Conservation (phyloP, 2,888 invertebrate species). For the Autographa gamma region DNA sequence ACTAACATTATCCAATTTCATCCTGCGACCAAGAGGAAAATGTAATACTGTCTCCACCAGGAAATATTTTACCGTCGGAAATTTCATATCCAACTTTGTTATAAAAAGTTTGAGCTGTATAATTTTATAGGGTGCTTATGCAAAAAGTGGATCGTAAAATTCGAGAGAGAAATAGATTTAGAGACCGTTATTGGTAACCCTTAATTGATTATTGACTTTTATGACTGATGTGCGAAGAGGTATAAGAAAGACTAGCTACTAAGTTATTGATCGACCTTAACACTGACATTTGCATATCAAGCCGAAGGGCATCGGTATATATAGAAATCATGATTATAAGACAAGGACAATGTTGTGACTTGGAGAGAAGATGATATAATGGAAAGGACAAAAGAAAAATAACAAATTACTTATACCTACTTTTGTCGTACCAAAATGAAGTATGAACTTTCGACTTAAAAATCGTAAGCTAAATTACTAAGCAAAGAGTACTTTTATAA, state of each 20-base stretch:
- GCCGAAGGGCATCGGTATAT: slow-evolving; percentile 45
- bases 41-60: slow-evolving; percentile 19
- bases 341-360: neutral
- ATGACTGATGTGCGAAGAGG: neutral
- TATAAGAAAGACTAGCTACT: slow-evolving; percentile 17
- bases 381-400: neutral
- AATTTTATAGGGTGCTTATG: slow-evolving; percentile 36
- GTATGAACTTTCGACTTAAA: too few relatives aligned
- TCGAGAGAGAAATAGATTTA: slow-evolving; percentile 20
- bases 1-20: slow-evolving; percentile 36
- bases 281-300: slow-evolving; percentile 64
- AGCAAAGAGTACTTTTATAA: neutral
- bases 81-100: slow-evolving; percentile 35
- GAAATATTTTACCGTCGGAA: slow-evolving; percentile 37
- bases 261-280: slow-evolving; percentile 63
- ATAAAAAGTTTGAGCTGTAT: slow-evolving; percentile 33
- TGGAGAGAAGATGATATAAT: neutral
- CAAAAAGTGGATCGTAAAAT: slow-evolving; percentile 32
- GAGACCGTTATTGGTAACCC: slow-evolving; percentile 6
- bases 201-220: slow-evolving; percentile 18
- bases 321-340: slow-evolving; percentile 27
- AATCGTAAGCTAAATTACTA: neutral
- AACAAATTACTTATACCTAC: too few relatives aligned
- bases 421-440: too few relatives aligned
- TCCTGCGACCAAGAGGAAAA: slow-evolving; percentile 26